Evolutionary conservation across 2,797 vertebrate genomes (phyloP), one percentile per base, ranked within the genome.

Genomic region (Scomberomorus guttatus): DNA sequence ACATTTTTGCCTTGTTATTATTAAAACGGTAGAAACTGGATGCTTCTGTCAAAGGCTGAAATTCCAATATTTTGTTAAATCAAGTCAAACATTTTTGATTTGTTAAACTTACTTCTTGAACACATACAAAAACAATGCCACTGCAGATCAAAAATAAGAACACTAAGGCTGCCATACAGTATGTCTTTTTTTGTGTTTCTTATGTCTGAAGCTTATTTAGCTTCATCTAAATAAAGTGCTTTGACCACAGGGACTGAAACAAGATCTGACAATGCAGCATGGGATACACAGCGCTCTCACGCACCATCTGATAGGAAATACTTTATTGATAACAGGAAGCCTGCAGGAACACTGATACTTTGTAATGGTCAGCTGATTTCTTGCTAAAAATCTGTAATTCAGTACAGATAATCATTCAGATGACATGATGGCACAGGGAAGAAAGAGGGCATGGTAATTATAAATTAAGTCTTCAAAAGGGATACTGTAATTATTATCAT

Each of bases 241-340:
- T 59, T 48, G 72, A 79, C 68, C 81, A 72, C 39, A 83, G 59
- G 29, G 75, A 66, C 76, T 81, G 90, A 89, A 92, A 92, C 29
- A 55, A 59, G 81, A 91, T 89, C 82, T 82, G 75, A 66, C 80
- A 54, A 82, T 72, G 56, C 55, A 78, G 59, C 55, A 66, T 17
- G 62, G 48, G 63, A 70, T 79, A 80, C 75, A 57, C 64, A 60
- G 67, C 20, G 11, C 37, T 79, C 72, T 85, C 69, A 65, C 34
- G 75, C 76, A 58, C 55, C 46, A 79, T 67, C 68, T 79, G 69
- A 88, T 27, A 87, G 87, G 78, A 94, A 89, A 87, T 72, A 58
- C 24, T 74, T 46, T 82, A 86, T 82, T 86, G 86, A 89, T 86
- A 84, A 77, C 71, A 83, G 61, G 77, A 87, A 87, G 81, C 72